These are phyloP conservation scores for Bombus huntii DNA, from an alignment of 1,140 invertebrate genomes.

Conservation along the genomic window DNA sequence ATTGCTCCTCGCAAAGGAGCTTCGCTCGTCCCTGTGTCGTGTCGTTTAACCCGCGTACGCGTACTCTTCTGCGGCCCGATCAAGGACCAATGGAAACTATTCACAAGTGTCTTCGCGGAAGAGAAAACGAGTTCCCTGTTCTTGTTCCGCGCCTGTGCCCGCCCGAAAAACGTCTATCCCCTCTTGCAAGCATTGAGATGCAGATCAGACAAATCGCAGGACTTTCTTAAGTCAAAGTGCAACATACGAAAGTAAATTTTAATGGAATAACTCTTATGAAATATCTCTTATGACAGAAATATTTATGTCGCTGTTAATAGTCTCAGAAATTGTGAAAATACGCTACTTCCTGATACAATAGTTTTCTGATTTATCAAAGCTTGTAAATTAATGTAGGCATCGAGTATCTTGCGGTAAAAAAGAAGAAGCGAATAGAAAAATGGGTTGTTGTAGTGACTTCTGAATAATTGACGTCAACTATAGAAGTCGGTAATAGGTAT, in stretches of 20 bases:
- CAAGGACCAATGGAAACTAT: conserved; percentile 74
- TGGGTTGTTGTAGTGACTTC: background rate
- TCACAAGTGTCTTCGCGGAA: conserved; percentile 51
- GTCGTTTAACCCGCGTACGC: conserved; percentile 66
- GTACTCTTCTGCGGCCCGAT: conserved; percentile 45
- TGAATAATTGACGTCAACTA: background rate
- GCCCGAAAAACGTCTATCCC: background rate
- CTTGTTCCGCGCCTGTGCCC: background rate
- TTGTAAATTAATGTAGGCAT: no score
- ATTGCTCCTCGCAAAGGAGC: conserved; percentile 26
- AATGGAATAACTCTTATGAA: no score
- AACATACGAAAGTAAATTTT: no score
- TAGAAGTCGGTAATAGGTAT: background rate
- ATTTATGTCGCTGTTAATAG: no score
- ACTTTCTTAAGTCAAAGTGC: background rate
- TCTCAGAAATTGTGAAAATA: no score
- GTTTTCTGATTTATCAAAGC: no score
- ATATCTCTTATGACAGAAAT: no score
- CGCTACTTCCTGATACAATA: no score
- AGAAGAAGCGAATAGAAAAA: background rate
- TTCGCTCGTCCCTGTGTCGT: conserved; percentile 61
- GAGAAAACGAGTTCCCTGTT: conserved; percentile 59
- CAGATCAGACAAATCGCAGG: background rate
- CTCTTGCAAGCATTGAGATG: background rate
- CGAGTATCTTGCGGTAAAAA: background rate